phyloP scores from a whole-genome alignment of 2,888 invertebrate species.

The Idaea dimidiata region DNA sequence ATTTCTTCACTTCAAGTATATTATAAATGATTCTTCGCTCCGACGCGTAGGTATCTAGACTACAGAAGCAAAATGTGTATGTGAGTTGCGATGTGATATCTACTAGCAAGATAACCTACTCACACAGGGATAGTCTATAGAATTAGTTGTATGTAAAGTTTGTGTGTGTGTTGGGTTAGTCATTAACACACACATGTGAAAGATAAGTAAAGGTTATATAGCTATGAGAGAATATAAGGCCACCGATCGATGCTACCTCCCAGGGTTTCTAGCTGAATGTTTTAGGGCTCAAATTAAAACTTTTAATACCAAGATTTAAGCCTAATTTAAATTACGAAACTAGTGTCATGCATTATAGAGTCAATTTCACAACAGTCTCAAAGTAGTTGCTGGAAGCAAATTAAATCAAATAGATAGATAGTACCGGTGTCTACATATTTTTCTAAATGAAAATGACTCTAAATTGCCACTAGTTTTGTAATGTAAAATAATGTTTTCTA shows the following conservation, averaged over 20 bases:
- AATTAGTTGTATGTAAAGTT: neutral
- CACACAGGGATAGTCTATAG: conserved; percentile 12
- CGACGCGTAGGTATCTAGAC: conserved; percentile 26
- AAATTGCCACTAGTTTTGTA: too few species aligned
- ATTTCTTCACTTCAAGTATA: conserved; percentile 64
- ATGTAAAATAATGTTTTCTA: too few species aligned
- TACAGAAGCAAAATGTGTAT: conserved; percentile 23
- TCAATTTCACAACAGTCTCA: too few species aligned
- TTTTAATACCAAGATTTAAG: too few species aligned
- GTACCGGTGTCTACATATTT: too few species aligned
- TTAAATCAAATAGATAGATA: too few species aligned
- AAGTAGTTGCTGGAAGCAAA: too few species aligned
- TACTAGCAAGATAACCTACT: conserved; percentile 3
- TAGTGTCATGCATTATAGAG: too few species aligned
- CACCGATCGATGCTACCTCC: neutral
- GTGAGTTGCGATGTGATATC: conserved; percentile 21
- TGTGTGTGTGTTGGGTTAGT: neutral
- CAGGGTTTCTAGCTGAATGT: neutral
- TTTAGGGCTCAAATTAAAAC: neutral
- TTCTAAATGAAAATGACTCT: too few species aligned
- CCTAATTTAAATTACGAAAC: too few species aligned
- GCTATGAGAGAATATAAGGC: neutral
- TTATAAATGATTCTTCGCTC: conserved; percentile 49
- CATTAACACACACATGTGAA: neutral
- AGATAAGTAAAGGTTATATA: neutral